phyloP scores from a whole-genome alignment of 1,140 invertebrate species.

The Drosophila rufa region DNA sequence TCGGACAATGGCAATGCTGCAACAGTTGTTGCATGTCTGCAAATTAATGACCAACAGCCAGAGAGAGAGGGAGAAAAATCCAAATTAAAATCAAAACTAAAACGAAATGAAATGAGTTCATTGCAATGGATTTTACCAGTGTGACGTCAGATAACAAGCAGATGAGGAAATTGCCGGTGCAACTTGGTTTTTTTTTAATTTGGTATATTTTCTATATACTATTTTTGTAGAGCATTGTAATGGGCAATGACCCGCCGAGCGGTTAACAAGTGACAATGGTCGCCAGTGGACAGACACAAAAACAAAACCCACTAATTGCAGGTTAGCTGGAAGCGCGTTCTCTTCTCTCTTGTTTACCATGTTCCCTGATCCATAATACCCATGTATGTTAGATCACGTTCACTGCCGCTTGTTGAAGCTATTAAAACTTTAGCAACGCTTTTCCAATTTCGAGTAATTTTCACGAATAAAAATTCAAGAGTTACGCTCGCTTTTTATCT shows the following conservation, averaged over 20 bases:
- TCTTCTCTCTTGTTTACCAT: constrained; percentile 14
- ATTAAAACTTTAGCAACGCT: constrained; percentile 19
- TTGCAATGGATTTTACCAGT: constrained; percentile 47
- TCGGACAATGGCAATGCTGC: constrained; percentile 40
- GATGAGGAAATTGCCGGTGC: constrained; percentile 14
- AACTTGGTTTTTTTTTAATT: not conserved
- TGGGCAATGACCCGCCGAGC: constrained; percentile 68
- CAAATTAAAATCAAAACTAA: constrained; percentile 68
- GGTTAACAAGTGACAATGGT: constrained; percentile 60
- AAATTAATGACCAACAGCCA: constrained; percentile 69
- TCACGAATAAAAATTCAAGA: constrained; percentile 9
- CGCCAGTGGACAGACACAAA: constrained; percentile 7
- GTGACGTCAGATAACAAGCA: constrained; percentile 57
- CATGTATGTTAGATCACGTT: constrained; percentile 18
- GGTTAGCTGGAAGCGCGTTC: constrained; percentile 22
- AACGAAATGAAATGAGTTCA: constrained; percentile 65
- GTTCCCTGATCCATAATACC: constrained; percentile 21
- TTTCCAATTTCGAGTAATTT: constrained; percentile 1
- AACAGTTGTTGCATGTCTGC: constrained; percentile 66
- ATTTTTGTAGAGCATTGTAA: constrained; percentile 19
- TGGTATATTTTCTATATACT: constrained; percentile 3
- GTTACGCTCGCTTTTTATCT: constrained; percentile 6
- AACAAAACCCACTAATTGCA: constrained; percentile 41
- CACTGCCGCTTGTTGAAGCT: not conserved
- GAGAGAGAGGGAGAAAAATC: constrained; percentile 23